A percentile compares a stretch with the other conserved stretches of the same genome.
Conservation (phyloP, 1,140 invertebrate genomes). For the Teleogryllus occipitalis region DNA sequence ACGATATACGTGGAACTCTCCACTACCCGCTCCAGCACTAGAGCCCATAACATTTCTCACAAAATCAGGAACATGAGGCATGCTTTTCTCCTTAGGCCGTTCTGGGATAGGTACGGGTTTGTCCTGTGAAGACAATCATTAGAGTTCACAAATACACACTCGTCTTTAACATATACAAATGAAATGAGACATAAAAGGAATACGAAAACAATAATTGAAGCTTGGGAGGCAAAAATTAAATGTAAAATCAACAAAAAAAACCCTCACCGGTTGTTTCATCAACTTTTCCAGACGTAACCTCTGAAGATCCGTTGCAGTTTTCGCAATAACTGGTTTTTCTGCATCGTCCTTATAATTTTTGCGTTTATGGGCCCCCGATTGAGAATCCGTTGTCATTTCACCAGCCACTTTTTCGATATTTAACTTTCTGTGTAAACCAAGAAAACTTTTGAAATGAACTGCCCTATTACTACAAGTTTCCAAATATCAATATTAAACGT, state of each 20-base stretch:
- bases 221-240: neutral
- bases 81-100: slow-evolving; percentile 63
- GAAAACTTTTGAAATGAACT: too few species aligned
- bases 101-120: slow-evolving; percentile 84
- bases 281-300: slow-evolving; percentile 16
- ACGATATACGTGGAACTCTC: slow-evolving; percentile 96
- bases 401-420: too few species aligned
- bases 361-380: too few species aligned
- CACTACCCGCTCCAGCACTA: slow-evolving; percentile 94
- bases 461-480: too few species aligned
- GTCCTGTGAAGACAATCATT: slow-evolving; percentile 47
- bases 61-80: slow-evolving; percentile 80
- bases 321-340: slow-evolving; percentile 16
- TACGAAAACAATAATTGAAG: neutral
- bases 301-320: slow-evolving; percentile 16
- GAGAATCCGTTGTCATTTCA: too few species aligned
- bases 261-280: slow-evolving; percentile 15
- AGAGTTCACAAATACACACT: neutral
- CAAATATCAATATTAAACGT: too few species aligned
- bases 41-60: slow-evolving; percentile 96
- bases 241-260: neutral
- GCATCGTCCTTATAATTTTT: neutral
- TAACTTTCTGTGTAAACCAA: too few species aligned
- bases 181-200: neutral
- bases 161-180: neutral